Percentiles rank a stretch among this genome's conserved stretches.
Evolutionary conservation across 2,888 invertebrate genomes (phyloP).

Genomic region (Auanema sp.): DNA sequence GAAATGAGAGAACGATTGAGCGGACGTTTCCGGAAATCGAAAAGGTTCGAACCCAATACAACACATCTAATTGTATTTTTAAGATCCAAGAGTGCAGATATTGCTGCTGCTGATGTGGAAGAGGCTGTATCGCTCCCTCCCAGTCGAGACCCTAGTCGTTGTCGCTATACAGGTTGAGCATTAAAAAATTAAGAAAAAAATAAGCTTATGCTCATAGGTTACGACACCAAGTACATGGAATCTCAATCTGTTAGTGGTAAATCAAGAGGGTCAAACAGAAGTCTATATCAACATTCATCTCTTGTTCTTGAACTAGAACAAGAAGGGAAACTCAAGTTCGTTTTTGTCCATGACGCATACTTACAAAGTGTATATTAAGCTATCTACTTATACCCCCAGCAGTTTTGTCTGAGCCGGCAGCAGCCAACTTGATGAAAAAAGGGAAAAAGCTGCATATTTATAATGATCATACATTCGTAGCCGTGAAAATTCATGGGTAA

Average conservation of each 20-base stretch:
- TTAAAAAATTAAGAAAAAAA: neutral
- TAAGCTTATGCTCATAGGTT: neutral
- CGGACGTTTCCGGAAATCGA: conserved; percentile 41
- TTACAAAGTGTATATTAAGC: conserved; percentile 28
- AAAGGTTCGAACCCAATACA: conserved; percentile 23
- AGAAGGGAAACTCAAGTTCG: conserved; percentile 49
- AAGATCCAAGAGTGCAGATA: conserved; percentile 55
- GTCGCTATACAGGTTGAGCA: conserved; percentile 40
- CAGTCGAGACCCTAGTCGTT: conserved; percentile 56
- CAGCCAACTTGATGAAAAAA: conserved; percentile 52
- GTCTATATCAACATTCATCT: conserved; percentile 54
- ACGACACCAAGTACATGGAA: conserved; percentile 33
- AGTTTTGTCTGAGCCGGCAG: conserved; percentile 50
- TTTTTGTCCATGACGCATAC: neutral
- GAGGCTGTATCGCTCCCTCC: conserved; percentile 61
- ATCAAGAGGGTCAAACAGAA: conserved; percentile 50
- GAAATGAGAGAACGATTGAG: conserved; percentile 55
- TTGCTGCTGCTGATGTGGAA: conserved; percentile 46
- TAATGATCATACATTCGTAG: conserved; percentile 64
- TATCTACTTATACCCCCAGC: conserved; percentile 61
- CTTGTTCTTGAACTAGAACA: conserved; percentile 52
- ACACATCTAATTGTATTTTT: neutral
- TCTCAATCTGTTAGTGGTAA: conserved; percentile 49
- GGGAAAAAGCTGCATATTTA: conserved; percentile 64
- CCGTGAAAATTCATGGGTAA: conserved; percentile 62